These are phyloP conservation scores for Tarsius wallacei DNA, from an alignment of 2,797 vertebrate species.

Conservation along the genomic window DNA sequence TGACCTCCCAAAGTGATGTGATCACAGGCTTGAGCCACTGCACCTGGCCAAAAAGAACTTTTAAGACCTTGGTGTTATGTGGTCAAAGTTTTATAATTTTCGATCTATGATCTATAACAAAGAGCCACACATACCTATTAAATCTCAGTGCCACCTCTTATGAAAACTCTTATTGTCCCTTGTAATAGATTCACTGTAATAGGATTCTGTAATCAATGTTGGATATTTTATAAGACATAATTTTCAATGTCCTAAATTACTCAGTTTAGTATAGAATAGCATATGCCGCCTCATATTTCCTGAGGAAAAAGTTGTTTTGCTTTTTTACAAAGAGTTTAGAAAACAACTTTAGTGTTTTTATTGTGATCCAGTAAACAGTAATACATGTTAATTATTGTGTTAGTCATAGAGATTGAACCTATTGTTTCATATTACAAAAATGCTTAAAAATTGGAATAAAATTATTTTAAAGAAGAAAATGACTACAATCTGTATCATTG, in stretches of 20 bases:
- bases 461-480: slow-evolving; percentile 30
- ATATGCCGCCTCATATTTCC: background rate
- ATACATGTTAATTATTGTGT: background rate
- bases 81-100: background rate
- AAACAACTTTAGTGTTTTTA: background rate
- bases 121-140: background rate
- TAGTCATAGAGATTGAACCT: background rate
- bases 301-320: slow-evolving; percentile 43
- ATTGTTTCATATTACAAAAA: background rate
- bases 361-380: background rate
- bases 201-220: background rate
- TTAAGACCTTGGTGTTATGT: too few species aligned
- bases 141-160: background rate
- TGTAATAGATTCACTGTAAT: background rate
- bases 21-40: too few species aligned
- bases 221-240: background rate
- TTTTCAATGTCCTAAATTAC: background rate
- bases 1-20: too few species aligned
- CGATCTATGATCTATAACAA: background rate
- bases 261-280: background rate
- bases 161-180: background rate
- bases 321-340: background rate
- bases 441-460: slow-evolving; percentile 39
- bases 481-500: background rate
- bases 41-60: too few species aligned